Evolutionary conservation across 2,797 vertebrate genomes (phyloP).

Genomic region (Carduelis carduelis): DNA sequence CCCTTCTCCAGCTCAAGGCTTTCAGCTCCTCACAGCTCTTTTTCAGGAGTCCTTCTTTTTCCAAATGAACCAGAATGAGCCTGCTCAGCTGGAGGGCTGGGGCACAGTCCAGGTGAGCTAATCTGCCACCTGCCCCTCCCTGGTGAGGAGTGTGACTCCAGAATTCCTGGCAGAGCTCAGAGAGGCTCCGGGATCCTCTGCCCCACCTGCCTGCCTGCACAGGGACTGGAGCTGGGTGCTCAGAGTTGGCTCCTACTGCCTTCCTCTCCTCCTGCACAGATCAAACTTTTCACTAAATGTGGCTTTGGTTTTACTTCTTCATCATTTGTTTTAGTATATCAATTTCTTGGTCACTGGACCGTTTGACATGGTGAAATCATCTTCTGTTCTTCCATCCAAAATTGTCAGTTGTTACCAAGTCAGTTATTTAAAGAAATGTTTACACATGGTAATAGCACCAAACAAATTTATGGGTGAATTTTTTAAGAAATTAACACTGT

Average conservation of each 20-base stretch:
- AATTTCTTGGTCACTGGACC: neutral
- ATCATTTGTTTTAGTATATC: neutral
- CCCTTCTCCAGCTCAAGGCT: neutral
- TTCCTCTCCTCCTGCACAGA: neutral
- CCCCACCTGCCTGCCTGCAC: rapidly evolving
- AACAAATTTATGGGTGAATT: neutral
- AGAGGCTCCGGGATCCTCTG: rapidly evolving
- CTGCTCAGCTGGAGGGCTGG: neutral
- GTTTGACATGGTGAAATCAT: neutral
- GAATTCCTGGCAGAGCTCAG: neutral
- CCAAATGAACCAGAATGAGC: neutral
- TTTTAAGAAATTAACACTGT: neutral
- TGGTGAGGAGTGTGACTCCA: neutral
- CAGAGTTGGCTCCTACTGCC: neutral
- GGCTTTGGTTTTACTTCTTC: neutral
- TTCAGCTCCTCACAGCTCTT: neutral
- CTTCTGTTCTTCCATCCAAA: neutral
- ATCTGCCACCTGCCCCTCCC: neutral
- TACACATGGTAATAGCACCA: neutral
- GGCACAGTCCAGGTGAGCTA: neutral
- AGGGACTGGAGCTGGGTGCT: neutral
- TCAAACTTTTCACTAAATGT: rapidly evolving
- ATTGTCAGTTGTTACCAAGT: neutral
- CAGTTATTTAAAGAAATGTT: neutral
- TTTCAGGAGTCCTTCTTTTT: neutral